phyloP scores from a whole-genome alignment of 1,140 invertebrate species.

The Drusus annulatus region DNA sequence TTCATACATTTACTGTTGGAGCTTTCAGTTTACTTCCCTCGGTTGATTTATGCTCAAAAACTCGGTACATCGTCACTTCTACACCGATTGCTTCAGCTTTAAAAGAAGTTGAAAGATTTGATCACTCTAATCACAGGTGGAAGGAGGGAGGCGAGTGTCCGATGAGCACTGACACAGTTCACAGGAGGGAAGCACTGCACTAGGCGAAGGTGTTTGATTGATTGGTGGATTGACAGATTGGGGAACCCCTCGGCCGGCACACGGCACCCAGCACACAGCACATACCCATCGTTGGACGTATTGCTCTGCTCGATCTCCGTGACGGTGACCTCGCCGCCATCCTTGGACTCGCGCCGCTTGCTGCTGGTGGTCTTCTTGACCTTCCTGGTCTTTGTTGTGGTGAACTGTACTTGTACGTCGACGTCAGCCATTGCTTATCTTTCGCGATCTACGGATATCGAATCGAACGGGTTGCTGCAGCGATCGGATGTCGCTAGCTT shows the following conservation, averaged over 20 bases:
- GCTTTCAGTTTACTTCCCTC: too few species aligned
- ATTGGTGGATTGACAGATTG: not conserved
- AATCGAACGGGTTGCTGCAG: not conserved
- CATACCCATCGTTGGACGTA: slow-evolving; percentile 86
- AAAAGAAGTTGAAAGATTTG: not conserved
- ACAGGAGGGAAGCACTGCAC: slow-evolving; percentile 60
- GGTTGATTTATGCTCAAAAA: too few species aligned
- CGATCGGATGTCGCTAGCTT: not conserved
- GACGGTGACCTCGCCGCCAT: slow-evolving; percentile 85
- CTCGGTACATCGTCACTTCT: too few species aligned
- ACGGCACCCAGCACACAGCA: slow-evolving; percentile 73
- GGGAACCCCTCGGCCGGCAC: not conserved
- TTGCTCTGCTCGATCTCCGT: slow-evolving; percentile 84
- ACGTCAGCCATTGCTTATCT: slow-evolving; percentile 82
- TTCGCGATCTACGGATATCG: not conserved
- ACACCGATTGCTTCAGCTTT: too few species aligned
- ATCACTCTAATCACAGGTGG: slow-evolving; percentile 29
- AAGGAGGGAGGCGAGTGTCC: not conserved
- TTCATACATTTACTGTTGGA: too few species aligned
- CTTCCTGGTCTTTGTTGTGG: slow-evolving; percentile 88
- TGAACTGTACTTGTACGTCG: slow-evolving; percentile 86
- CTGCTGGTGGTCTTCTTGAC: slow-evolving; percentile 83
- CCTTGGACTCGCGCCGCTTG: slow-evolving; percentile 83
- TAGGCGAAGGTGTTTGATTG: not conserved
- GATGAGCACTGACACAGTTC: slow-evolving; percentile 43